phyloP scores from a whole-genome alignment of 1,140 invertebrate species.

The Drosophila nikananu region DNA sequence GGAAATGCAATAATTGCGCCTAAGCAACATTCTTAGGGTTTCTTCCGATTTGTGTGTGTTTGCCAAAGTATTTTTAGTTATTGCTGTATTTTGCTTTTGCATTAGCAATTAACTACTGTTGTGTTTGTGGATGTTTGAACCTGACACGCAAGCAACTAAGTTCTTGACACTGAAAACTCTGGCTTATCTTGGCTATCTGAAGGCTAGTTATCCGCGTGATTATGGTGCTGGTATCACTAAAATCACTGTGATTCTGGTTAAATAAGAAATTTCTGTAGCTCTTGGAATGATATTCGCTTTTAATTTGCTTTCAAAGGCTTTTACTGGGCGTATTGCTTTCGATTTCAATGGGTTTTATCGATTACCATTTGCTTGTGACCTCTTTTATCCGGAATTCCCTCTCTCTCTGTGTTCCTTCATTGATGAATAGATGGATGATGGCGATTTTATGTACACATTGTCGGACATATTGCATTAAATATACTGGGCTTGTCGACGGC shows the following conservation, averaged over 20 bases:
- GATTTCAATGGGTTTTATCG: conserved; percentile 38
- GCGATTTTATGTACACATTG: conserved; percentile 17
- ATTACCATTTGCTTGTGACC: conserved; percentile 21
- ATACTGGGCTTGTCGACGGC: conserved; percentile 15
- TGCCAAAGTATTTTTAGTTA: conserved; percentile 74
- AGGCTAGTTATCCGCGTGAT: conserved; percentile 12
- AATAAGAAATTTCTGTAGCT: background rate
- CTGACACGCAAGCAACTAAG: conserved; percentile 31
- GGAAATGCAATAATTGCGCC: conserved; percentile 61
- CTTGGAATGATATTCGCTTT: background rate
- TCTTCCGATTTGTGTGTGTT: conserved; percentile 53
- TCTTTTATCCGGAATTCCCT: conserved; percentile 7
- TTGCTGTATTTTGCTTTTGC: conserved; percentile 31
- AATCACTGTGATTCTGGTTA: background rate
- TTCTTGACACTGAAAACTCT: conserved; percentile 58
- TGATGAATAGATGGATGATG: conserved; percentile 5
- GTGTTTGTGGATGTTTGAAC: conserved; percentile 50
- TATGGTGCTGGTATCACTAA: background rate
- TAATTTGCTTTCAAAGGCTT: conserved; percentile 5
- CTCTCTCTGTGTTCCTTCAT: background rate
- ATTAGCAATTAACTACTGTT: conserved; percentile 57
- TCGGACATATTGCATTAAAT: conserved; percentile 35
- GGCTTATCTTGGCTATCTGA: background rate
- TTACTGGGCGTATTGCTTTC: conserved; percentile 46
- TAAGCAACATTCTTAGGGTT: conserved; percentile 67